Conservation (phyloP, 2,888 invertebrate species). For the Synergus gifuensis region DNA sequence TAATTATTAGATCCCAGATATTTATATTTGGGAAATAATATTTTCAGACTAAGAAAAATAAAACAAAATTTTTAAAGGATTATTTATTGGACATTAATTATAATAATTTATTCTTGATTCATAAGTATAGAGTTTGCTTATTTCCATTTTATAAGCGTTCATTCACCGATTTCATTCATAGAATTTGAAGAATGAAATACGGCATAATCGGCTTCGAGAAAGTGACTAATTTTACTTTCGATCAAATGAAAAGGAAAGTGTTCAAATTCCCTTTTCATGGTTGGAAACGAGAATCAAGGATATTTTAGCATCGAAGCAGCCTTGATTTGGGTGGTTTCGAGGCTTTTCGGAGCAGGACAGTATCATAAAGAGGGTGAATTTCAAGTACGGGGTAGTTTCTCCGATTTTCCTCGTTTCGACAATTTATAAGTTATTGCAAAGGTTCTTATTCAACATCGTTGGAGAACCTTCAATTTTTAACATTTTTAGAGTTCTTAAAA, state of each 20-base stretch:
- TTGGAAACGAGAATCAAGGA: neutral
- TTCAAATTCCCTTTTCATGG: neutral
- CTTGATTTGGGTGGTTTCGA: slow-evolving; percentile 65
- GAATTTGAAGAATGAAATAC: neutral
- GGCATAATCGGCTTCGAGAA: neutral
- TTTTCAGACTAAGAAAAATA: too few relatives aligned
- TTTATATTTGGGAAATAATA: too few relatives aligned
- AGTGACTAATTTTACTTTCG: neutral
- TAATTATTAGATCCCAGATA: too few relatives aligned
- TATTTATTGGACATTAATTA: too few relatives aligned
- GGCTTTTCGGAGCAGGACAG: slow-evolving; percentile 64
- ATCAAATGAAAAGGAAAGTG: neutral
- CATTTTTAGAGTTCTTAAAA: neutral
- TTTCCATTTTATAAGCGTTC: neutral
- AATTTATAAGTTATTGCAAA: neutral
- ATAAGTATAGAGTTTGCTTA: neutral
- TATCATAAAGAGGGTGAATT: slow-evolving; percentile 34
- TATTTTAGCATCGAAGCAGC: slow-evolving; percentile 20
- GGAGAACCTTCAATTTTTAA: neutral
- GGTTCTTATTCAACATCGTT: neutral
- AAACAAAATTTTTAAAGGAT: too few relatives aligned
- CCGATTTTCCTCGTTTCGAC: neutral
- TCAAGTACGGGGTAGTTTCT: neutral
- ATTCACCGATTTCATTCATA: neutral
- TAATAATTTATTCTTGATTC: too few relatives aligned